Evolutionary conservation across 2,797 vertebrate species (phyloP), one percentile per base, ranked within the genome.

Genomic region (Alosa sapidissima): DNA sequence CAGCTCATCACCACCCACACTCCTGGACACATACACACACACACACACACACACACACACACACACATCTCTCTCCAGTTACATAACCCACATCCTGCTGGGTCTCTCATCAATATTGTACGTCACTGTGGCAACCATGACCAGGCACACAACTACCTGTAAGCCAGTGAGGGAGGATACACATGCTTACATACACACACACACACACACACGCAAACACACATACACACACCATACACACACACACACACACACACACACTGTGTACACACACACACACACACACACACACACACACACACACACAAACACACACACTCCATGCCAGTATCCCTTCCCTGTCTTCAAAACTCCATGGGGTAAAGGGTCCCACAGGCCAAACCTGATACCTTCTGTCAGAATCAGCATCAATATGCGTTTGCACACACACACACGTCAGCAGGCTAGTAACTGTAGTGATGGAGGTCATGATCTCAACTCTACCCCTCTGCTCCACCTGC

Each of bases 31-130:
- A 65, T 28, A 65, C 8, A 13, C 62, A 36, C 33, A 72, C 2
- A 36, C 2, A 33, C 33, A 9, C 1, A 36, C 33, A 36, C 13
- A 36, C 33, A n/a, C 7, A 62, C 58, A 81, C 7, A 84, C 48
- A 84, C 36, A 60, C 21, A 58, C 19, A 84, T 6, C 60, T 33
- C n/a, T 83, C 58, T 24, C 55, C 49, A 9, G 14, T 24, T 62
- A 84, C 62, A 87, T 81, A 78, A 41, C 58, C 51, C 72, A 82
- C 19, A 16, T 81, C 84, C 65, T 81, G 45, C 45, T 65, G 65
- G 55, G 83, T 85, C 65, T 84, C 88, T 91, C 88, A 89, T 92
- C 75, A 92, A 92, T 92, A 89, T 82, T 92, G 85, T 28, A 90
- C 51, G 41, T 91, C 83, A 90, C 68, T 36, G 36, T 41, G 33